Percentiles rank a stretch among this genome's conserved stretches.
phyloP scores from a whole-genome alignment of 2,113 vertebrate species.

The Oreochromis niloticus region DNA sequence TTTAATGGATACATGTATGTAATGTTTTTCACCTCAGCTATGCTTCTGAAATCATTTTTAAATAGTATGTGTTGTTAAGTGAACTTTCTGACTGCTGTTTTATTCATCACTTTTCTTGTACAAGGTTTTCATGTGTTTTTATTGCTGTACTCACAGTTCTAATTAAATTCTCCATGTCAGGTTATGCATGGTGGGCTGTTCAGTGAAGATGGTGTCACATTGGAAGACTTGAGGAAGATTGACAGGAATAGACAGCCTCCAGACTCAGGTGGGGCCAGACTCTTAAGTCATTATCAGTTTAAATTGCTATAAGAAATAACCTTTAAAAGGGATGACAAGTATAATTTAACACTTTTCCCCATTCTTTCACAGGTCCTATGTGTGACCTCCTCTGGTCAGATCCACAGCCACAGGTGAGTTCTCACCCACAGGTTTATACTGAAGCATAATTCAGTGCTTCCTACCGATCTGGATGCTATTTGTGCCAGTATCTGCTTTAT shows the following conservation, averaged over 20 bases:
- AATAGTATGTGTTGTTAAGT: background rate
- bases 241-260: slow-evolving; percentile 76
- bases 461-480: background rate
- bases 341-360: background rate
- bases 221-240: slow-evolving; percentile 89
- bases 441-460: background rate
- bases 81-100: background rate
- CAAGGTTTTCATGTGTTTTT: background rate
- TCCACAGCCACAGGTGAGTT: slow-evolving; percentile 85
- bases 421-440: background rate
- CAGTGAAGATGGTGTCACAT: slow-evolving; percentile 88
- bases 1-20: background rate
- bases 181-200: slow-evolving; percentile 95
- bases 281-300: background rate
- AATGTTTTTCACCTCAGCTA: background rate
- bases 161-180: slow-evolving; percentile 51
- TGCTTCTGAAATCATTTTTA: background rate
- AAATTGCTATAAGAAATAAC: background rate
- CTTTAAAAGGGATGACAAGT: background rate
- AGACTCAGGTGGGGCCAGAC: slow-evolving; percentile 59
- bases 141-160: background rate
- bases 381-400: slow-evolving; percentile 94
- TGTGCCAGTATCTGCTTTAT: background rate
- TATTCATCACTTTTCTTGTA: background rate
- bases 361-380: slow-evolving; percentile 80